Evolutionary conservation across 2,113 vertebrate genomes (phyloP).

Genomic region (Cyanistes caeruleus): DNA sequence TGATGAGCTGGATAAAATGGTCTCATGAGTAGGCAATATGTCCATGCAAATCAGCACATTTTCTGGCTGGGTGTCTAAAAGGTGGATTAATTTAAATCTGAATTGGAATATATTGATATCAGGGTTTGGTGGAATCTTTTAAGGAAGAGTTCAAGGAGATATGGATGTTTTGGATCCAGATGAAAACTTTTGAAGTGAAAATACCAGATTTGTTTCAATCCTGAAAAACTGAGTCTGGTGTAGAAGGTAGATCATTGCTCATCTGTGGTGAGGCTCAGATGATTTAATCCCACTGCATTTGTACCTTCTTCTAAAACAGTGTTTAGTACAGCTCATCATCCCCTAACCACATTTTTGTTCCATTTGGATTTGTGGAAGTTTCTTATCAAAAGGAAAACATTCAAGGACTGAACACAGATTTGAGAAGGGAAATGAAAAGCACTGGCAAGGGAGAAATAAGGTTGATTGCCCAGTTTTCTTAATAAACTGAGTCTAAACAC

Average conservation of each 20-base stretch:
- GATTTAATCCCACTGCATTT: background rate
- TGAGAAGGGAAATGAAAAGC: background rate
- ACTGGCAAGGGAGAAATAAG: background rate
- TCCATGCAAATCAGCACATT: background rate
- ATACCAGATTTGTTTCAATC: background rate
- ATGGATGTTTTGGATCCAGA: background rate
- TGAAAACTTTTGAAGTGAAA: background rate
- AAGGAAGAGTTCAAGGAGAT: background rate
- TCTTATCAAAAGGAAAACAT: background rate
- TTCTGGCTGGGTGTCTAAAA: background rate
- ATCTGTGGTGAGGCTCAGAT: background rate
- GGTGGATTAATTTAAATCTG: background rate
- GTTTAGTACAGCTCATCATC: background rate
- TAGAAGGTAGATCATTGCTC: background rate
- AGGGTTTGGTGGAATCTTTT: background rate
- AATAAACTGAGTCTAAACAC: background rate
- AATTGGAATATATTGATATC: background rate
- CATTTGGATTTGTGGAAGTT: background rate
- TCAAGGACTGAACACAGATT: background rate
- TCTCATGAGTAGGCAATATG: background rate
- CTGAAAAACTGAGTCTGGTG: background rate
- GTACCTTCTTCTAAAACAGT: background rate
- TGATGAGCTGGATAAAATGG: background rate
- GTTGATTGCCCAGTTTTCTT: background rate
- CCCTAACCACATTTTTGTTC: background rate